phyloP scores from a whole-genome alignment of 2,888 invertebrate species.

The Stenodema calcarata region DNA sequence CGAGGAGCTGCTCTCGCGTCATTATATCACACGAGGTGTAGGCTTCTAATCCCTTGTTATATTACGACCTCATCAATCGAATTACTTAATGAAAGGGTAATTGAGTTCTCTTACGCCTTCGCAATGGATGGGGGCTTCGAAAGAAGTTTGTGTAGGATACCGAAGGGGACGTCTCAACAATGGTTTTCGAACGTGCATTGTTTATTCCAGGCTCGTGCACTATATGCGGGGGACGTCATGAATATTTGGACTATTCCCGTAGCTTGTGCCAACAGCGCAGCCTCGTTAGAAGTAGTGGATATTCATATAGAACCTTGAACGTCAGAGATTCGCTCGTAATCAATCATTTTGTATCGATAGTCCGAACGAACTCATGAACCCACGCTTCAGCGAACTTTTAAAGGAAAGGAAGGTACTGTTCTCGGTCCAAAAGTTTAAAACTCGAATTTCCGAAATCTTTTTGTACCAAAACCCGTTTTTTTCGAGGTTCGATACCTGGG shows the following conservation, averaged over 20 bases:
- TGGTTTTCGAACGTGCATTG: neutral
- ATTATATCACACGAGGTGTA: neutral
- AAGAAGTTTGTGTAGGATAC: neutral
- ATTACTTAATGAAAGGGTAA: constrained; percentile 37
- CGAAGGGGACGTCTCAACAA: neutral
- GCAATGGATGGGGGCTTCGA: neutral
- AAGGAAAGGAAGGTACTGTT: too few relatives aligned
- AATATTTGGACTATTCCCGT: neutral
- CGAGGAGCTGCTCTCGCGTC: neutral
- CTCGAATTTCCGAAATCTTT: too few relatives aligned
- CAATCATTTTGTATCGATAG: too few relatives aligned
- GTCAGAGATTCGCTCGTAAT: too few relatives aligned
- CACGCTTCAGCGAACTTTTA: too few relatives aligned
- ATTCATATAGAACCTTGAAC: too few relatives aligned
- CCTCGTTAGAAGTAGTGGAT: too few relatives aligned
- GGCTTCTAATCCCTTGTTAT: constrained; percentile 14
- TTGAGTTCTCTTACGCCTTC: neutral
- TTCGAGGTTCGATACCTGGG: too few relatives aligned
- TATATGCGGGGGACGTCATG: neutral
- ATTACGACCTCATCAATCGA: constrained; percentile 25
- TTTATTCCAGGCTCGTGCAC: neutral
- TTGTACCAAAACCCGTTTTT: too few relatives aligned
- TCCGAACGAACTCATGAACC: too few relatives aligned
- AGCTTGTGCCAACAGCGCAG: neutral
- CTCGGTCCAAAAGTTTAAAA: too few relatives aligned